phyloP scores from a whole-genome alignment of 2,888 invertebrate genomes.

The Cephus pygmeus region DNA sequence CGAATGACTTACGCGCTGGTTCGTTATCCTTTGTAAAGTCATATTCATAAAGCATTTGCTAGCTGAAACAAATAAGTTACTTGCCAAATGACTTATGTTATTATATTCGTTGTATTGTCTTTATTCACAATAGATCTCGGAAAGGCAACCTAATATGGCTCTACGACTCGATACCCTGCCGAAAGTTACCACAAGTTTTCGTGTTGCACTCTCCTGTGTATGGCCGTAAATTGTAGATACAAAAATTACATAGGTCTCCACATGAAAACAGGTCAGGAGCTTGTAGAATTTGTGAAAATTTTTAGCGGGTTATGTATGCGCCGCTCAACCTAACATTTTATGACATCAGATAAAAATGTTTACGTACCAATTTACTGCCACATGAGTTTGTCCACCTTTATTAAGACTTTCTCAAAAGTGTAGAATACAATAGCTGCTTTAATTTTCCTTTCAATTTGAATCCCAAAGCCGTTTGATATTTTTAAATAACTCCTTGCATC shows the following conservation, averaged over 20 bases:
- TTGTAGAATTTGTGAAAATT: neutral
- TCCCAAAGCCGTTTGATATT: neutral
- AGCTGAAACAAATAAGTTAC: neutral
- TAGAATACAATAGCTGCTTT: neutral
- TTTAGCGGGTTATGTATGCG: neutral
- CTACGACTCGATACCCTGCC: neutral
- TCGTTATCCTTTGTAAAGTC: neutral
- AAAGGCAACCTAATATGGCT: neutral
- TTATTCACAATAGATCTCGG: neutral
- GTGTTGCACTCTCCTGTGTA: neutral
- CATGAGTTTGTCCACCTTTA: neutral
- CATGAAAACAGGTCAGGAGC: neutral
- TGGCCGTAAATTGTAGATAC: neutral
- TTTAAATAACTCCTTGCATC: neutral
- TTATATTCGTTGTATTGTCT: neutral
- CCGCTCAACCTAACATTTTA: neutral
- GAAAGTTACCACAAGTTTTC: neutral
- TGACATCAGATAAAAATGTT: neutral
- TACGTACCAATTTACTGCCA: neutral
- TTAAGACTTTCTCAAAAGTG: neutral
- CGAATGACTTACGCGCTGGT: neutral
- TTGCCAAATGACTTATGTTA: neutral
- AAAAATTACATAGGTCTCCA: neutral
- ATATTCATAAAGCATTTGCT: neutral
- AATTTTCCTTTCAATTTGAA: too few relatives aligned